Conservation (phyloP, 1,140 invertebrate species). For the Theocolax elegans region DNA sequence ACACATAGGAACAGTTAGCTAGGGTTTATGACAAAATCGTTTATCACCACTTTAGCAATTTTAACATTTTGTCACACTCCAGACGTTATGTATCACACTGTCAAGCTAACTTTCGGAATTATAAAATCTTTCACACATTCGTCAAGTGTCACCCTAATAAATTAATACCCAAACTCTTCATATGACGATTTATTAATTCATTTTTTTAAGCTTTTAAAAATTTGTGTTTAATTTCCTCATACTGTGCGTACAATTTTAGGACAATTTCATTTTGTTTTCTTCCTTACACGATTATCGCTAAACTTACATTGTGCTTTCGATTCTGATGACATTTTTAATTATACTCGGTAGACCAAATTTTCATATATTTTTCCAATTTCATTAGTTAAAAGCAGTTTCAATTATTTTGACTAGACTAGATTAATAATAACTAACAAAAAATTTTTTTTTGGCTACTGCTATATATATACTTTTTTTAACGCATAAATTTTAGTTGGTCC, state of each 20-base stretch:
- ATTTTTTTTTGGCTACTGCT: conserved; percentile 25
- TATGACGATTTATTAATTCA: conserved; percentile 5
- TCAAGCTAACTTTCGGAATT: conserved; percentile 46
- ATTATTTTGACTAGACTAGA: conserved; percentile 52
- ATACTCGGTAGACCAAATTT: conserved; percentile 24
- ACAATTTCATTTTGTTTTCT: conserved; percentile 35
- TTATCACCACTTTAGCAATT: conserved; percentile 40
- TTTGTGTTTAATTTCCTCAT: no score
- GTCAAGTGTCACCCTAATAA: neutral
- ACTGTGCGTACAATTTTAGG: conserved; percentile 17
- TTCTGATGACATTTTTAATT: neutral
- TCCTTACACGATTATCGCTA: no score
- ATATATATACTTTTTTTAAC: neutral
- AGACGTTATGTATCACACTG: conserved; percentile 54
- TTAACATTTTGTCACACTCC: conserved; percentile 47
- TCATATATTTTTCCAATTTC: no score
- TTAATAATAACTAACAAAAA: conserved; percentile 1
- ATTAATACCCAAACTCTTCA: conserved; percentile 7
- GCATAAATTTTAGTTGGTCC: conserved; percentile 51
- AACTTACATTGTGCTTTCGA: no score
- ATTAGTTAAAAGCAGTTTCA: conserved; percentile 31
- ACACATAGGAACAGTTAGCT: conserved; percentile 61
- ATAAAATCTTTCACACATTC: conserved; percentile 29
- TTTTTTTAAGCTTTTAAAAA: no score
- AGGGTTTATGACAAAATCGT: conserved; percentile 45